Base-by-base conservation (phyloP, 2,113 vertebrate species). In the Psilopsiagon aurifrons region DNA sequence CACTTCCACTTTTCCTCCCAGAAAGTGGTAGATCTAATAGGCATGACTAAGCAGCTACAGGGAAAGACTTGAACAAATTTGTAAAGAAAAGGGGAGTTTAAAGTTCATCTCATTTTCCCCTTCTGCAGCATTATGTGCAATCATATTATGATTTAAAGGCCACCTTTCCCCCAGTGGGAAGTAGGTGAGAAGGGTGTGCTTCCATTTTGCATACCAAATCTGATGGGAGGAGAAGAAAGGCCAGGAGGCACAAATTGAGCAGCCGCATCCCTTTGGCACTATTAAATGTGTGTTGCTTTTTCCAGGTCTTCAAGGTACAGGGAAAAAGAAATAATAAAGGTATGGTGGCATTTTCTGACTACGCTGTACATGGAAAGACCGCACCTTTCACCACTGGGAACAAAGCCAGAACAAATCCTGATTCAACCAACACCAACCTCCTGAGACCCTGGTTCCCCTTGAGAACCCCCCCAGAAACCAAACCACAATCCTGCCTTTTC, bases 71-170 rank as follows among this genome's bases (percentile, higher is more conserved):
- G 92, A 92, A 77, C 90, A 83, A 89, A 92, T 94, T 92, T 87
- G 73, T 90, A 90, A 92, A 97, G 93, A 91, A 93, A 93, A 95
- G 69, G 74, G 77, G 93, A 95, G 86, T 87, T 96, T 95, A 95
- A 95, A 95, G 96, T 93, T 97, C 92, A 94, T 90, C 91, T 93
- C 90, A 90, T 91, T 95, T 93, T 91, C 91, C 83, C 95, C 83
- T 92, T 91, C 92, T 96, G 94, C 80, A 96, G 77, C 93, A 91
- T 85, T 17, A 7, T 76, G 86, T 88, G 88, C 95, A 91, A 92
- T 93, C 90, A 92, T 88, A 94, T 90, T 82, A 90, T 89, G 90
- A 94, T 96, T 96, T 94, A 97, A 97, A 97, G 96, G 94, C 92
- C 88, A 92, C 95, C 83, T 95, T 96, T 79, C 83, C 93, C 87